Evolutionary conservation across 2,888 invertebrate genomes (phyloP), one percentile per base, ranked within the genome.

Genomic region (Eupeodes luniger): DNA sequence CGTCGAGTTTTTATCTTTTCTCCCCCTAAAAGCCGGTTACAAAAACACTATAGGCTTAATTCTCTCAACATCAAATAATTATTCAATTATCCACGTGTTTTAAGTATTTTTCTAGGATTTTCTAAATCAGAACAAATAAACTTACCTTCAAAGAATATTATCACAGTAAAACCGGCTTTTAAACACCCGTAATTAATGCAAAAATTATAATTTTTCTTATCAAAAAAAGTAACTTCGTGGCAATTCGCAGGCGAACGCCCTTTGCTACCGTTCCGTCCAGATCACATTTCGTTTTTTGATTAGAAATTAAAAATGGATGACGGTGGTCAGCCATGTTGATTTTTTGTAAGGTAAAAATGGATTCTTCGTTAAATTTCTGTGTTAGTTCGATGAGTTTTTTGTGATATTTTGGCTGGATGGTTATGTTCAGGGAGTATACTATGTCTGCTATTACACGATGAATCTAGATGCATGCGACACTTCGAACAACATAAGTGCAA

Each of bases 241-340:
- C 88, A 85, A 81, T 85, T 88, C 85, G 74, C 81, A 88, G 81
- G 88, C 88, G 84, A 85, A 88, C 88, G 85, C 88, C 84, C 81
- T 85, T 88, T 85, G 85, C 81, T 85, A 75, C 84, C 88, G 81
- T 70, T 77, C 88, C 62, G 69, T 27, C 78, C 85, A 78, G 75
- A 74, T 84, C 88, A 88, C 88, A 88, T 88, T 88, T 88, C 81
- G 51, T 67, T 69, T 81, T 81, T 81, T 70, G 88, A 84, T 81
- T 80, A 83, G 75, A 83, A 84, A 84, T 78, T 69, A 79, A 88
- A 88, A 80, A 87, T 87, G 87, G 87, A 40, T 76, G 83, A 11
- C 67, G 62, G 62, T 49, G 57, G 77, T 62, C 55, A 44, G 87
- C 87, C 83, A 87, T 72, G 47, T 57, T 70, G 36, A 2, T 55